Evolutionary conservation across 2,888 invertebrate genomes (phyloP), one percentile per base, ranked within the genome.

Genomic region (Drosophila greeni): DNA sequence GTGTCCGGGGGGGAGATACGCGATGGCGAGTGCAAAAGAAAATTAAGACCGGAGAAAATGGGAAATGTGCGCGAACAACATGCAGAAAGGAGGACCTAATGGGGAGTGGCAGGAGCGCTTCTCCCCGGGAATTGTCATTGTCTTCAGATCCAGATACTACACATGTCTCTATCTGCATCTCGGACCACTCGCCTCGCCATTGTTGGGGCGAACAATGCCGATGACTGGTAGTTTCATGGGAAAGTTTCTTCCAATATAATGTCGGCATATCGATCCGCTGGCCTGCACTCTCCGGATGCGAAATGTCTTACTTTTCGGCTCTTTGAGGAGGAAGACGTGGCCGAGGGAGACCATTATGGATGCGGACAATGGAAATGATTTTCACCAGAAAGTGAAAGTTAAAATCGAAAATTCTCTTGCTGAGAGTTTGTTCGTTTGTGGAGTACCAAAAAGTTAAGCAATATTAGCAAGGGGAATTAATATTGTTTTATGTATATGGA

Each of bases 81-180:
- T 58, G 26, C 34, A 16, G 37, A n/a, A 23, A 33, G 31, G 20
- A n/a, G 8, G 5, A 16, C n/a, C 14, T 24, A 12, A 11, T 11
- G 29, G 11, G 6, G 43, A 23, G 37, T 11, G 47, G 20, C 16
- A 37, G n/a, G n/a, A 37, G 43, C 36, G 8, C 7, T 48, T 33
- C 42, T 33, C n/a, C 36, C 52, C n/a, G 60, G 70, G 70, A 53
- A 67, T 42, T 69, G 70, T 67, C 70, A 67, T 67, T 69, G 66
- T 67, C 61, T 67, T 61, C 61, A 31, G 52, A 36, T 33, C 26
- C 70, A 60, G 70, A 56, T 54, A 56, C 54, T 54, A 54, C 70
- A 70, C 52, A 47, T 66, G 67, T 55, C 39, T 29, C 45, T 29
- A 55, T 34, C 39, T 12, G 16, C 14, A 29, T 57, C 42, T 16